Base-by-base conservation (phyloP, 2,113 vertebrate genomes). In the Bothrops jararaca region DNA sequence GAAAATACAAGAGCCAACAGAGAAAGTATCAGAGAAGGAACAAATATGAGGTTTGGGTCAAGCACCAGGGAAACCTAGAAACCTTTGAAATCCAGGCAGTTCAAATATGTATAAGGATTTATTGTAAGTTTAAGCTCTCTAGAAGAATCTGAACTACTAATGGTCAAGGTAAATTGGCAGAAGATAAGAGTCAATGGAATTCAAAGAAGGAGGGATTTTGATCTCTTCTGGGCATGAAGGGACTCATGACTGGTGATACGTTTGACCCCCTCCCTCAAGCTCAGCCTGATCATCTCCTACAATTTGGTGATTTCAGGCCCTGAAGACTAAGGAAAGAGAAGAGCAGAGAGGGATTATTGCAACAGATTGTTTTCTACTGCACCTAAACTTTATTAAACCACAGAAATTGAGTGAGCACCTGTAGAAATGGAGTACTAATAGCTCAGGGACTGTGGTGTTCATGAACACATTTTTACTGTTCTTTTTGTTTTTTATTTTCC, bases 381-480 rank as follows among this genome's bases (percentile, higher is more conserved):
- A 60, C 23, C 42, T 87, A 26, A 87, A 52, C 69, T 64, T 12
- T 69, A n/a, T 86, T 69, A 80, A 39, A 89, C 74, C 80, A 26
- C 0, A 22, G 0, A 0, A 48, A n/a, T 54, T 89, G 86, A 2
- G 50, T 50, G 42, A 86, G 54, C 12, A 86, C 34, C 54, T 29
- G 50, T 24, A 54, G 86, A 92, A 88, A 0, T 74, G 2, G 1
- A 52, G 88, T 56, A 24, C 52, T 90, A 86, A 26, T 5, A 89
- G 7, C 39, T 89, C 1, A 48, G 54, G 22, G 39, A 12, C 50
- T 1, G 13, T 22, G 58, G 39, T 26, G 53, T n/a, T 42, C 85
- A 18, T 5, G 29, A 5, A 3, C 10, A 10, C 48, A 88, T 90
- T 54, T 87, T 85, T 89, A 45, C 53, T 48, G 24, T 15, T 85